phyloP scores from a whole-genome alignment of 1,140 invertebrate genomes.

The Cecropterus lyciades region DNA sequence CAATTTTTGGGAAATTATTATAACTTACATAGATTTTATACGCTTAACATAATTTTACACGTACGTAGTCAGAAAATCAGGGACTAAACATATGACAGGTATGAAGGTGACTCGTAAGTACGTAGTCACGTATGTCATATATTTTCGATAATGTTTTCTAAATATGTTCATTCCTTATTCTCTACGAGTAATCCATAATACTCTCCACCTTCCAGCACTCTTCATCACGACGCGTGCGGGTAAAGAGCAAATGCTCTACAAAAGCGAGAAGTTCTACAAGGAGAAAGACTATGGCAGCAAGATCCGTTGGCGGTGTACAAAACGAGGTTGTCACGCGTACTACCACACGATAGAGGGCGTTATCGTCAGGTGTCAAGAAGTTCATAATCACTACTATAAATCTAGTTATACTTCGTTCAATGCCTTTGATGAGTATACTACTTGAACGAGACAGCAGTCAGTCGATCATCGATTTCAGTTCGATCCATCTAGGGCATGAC shows the following conservation, averaged over 20 bases:
- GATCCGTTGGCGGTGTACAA: slow-evolving; percentile 28
- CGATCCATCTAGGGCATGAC: too few relatives aligned
- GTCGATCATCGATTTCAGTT: too few relatives aligned
- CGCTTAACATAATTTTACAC: too few relatives aligned
- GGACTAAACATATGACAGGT: too few relatives aligned
- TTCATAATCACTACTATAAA: slow-evolving; percentile 18
- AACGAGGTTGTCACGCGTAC: slow-evolving; percentile 18
- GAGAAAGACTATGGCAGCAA: slow-evolving; percentile 23
- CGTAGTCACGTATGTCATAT: too few relatives aligned
- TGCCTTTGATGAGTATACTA: not conserved
- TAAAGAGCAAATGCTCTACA: slow-evolving; percentile 30
- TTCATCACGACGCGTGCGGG: slow-evolving; percentile 32
- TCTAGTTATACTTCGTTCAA: not conserved
- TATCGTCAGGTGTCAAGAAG: slow-evolving; percentile 4
- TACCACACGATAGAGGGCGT: slow-evolving; percentile 10
- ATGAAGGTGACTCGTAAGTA: too few relatives aligned
- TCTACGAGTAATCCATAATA: not conserved
- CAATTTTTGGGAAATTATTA: too few relatives aligned
- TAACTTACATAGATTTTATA: too few relatives aligned
- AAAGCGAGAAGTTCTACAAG: slow-evolving; percentile 29
- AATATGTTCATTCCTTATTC: too few relatives aligned
- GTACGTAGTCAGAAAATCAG: too few relatives aligned
- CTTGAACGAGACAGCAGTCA: too few relatives aligned
- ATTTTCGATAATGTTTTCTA: too few relatives aligned
- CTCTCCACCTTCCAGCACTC: slow-evolving; percentile 31